Percentiles rank a stretch among this genome's conserved stretches.
Evolutionary conservation across 2,888 invertebrate species (phyloP).

Genomic region (Linnaemya tessellans): DNA sequence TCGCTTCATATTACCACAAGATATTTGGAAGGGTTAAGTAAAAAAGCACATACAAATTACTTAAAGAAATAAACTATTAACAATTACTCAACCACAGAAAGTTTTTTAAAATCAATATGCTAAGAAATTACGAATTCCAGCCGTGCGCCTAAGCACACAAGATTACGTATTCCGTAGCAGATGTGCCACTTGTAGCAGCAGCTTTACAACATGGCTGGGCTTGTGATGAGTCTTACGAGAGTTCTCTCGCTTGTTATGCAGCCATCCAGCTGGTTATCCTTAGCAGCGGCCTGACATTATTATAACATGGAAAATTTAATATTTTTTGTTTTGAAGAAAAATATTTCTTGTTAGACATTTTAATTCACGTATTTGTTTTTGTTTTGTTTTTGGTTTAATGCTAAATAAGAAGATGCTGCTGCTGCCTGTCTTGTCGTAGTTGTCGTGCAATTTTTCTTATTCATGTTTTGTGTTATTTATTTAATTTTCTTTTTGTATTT

Average conservation of each 20-base stretch:
- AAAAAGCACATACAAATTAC: not conserved
- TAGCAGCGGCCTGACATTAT: slow-evolving; percentile 41
- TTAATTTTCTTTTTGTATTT: slow-evolving; percentile 39
- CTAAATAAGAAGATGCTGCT: slow-evolving; percentile 24
- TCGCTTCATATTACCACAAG: too few relatives aligned
- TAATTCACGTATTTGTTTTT: slow-evolving; percentile 15
- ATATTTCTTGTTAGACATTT: slow-evolving; percentile 47
- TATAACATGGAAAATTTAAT: slow-evolving; percentile 11
- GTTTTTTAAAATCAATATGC: not conserved
- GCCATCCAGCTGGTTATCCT: slow-evolving; percentile 44
- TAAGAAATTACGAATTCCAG: slow-evolving; percentile 10
- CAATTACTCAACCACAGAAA: slow-evolving; percentile 23
- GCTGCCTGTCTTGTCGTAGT: slow-evolving; percentile 31
- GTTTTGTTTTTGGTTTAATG: not conserved
- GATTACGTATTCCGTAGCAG: not conserved
- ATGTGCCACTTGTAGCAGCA: slow-evolving; percentile 10
- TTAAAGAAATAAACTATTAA: slow-evolving; percentile 9
- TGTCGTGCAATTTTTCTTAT: slow-evolving; percentile 55
- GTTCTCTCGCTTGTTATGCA: slow-evolving; percentile 9
- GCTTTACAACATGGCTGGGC: not conserved
- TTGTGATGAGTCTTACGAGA: slow-evolving; percentile 12
- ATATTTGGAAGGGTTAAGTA: not conserved
- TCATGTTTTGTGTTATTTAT: slow-evolving; percentile 26
- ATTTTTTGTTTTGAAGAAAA: not conserved
- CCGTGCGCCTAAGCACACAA: not conserved